These are phyloP conservation scores for Caenorhabditis drosophilae DNA, from an alignment of 2,888 invertebrate species.

Conservation along the genomic window DNA sequence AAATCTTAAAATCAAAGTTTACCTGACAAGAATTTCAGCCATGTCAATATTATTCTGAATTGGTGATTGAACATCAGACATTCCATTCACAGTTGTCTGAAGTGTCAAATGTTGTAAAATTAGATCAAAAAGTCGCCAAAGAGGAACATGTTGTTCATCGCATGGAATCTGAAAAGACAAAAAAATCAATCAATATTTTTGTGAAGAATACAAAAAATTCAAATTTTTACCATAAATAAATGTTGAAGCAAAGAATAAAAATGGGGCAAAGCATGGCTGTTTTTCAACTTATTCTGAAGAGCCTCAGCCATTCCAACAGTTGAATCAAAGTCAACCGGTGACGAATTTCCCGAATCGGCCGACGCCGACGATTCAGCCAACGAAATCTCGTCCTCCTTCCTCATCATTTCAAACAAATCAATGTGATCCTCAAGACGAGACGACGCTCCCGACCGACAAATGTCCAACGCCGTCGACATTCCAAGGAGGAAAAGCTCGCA, in stretches of 20 bases:
- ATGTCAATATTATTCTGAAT: constrained; percentile 56
- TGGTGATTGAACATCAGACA: constrained; percentile 49
- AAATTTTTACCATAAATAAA: constrained; percentile 77
- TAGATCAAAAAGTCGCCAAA: constrained; percentile 91
- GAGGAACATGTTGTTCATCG: constrained; percentile 85
- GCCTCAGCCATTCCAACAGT: constrained; percentile 88
- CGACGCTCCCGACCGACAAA: constrained; percentile 45
- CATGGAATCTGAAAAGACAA: constrained; percentile 73
- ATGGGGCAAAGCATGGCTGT: constrained; percentile 91
- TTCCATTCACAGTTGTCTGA: constrained; percentile 57
- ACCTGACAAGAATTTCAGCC: constrained; percentile 57
- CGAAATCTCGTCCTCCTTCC: constrained; percentile 93
- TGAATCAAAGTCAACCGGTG: constrained; percentile 73
- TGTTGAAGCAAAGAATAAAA: constrained; percentile 88
- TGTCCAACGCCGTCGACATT: constrained; percentile 79
- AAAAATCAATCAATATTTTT: too few species aligned
- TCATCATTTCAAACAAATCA: constrained; percentile 94
- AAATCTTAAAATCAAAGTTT: not conserved
- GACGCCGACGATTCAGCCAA: constrained; percentile 77
- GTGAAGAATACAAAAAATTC: not conserved
- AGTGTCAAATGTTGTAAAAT: constrained; percentile 81
- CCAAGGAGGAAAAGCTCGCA: constrained; percentile 96
- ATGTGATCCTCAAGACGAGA: constrained; percentile 76
- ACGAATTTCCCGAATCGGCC: constrained; percentile 53
- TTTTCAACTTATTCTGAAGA: constrained; percentile 74